Evolutionary conservation across 2,113 vertebrate genomes (phyloP), one percentile per base, ranked within the genome.

Genomic region (Oncorhynchus keta): DNA sequence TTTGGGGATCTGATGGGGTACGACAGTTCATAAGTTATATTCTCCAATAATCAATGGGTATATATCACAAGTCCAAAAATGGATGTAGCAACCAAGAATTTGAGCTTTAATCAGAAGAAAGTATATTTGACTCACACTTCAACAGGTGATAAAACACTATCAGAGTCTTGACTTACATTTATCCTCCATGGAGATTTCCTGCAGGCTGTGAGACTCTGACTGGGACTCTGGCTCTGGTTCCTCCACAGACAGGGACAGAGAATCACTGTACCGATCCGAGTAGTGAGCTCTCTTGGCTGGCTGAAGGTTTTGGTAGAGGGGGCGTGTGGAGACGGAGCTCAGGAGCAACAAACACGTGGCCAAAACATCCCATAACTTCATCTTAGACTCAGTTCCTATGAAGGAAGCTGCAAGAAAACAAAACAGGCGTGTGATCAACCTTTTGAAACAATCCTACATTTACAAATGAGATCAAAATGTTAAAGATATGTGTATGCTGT

Each of bases 301-400:
- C 76, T 89, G 91, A 87, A 89, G 89, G 81, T 90, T 92, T 87
- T 81, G 93, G 91, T 96, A 96, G 89, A 98, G 93, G 84, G 97
- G 97, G 85, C 90, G 93, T 87, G 94, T 90, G 88, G 96, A 96
- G 89, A 95, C 95, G 72, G 95, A 94, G 94, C 95, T 96, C 94
- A 98, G 95, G 94, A 99, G 96, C 95, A 98, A 96, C 95, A 98
- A 94, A 93, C 95, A 98, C 95, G 94, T 95, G 96, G 96, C 96
- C 94, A 97, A 91, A 92, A 97, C 93, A 95, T 98, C 96, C 97
- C 97, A 98, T 99, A 98, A 96, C 96, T 98, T 99, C 97, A 99
- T 99, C 93, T 98, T 99, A 97, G 95, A 98, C 94, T 94, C 93
- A 94, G 95, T 97, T 96, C 96, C 96, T 94, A 94, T 94, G 90